Base-by-base conservation (phyloP, 1,140 invertebrate species). In the Thereuonema tuberculata region DNA sequence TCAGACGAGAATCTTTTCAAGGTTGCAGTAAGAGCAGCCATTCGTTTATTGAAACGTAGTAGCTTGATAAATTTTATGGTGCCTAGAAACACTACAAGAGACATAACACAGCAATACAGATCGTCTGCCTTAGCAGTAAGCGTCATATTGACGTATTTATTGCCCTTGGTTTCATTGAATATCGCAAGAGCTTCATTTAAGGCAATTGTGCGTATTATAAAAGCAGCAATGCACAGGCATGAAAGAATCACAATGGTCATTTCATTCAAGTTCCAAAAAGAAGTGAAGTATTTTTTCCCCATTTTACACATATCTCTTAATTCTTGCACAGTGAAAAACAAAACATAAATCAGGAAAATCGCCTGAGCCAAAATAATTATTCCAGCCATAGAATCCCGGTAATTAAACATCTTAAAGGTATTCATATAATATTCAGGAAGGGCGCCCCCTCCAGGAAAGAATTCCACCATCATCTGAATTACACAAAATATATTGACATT, bases 41-140 rank as follows among this genome's bases (percentile, higher is more conserved):
- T 77, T 58, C 73, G 67, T 56, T 73, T 75, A 68, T 80, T 81
- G 68, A 80, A 80, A 47, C 76, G 66, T 2, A 81, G 66, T 1
- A 81, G 67, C 59, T 76, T 74, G 26, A 78, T 65, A 65, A 80
- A 77, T 64, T 80, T 80, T 2, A 80, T 63, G 15, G 72, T 76
- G 2, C 70, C 71, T 27, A 79, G 68, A 66, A 78, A 80, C 15
- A 78, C 71, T 12, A 78, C 64, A 58, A 75, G 72, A 15, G 72
- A 76, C 20, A 79, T 70, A 25, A 77, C 69, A 61, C 76, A 76
- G 26, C 66, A 68, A 59, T 76, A 76, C n/a, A 71, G 48, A 37
- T 79, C 72, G 62, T 78, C 77, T 65, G 77, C 72, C 48, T 74
- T 69, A 2, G 72, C 70, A 21, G 76, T 72, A 60, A 72, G 71